Evolutionary conservation across 2,113 vertebrate species (phyloP), one percentile per base, ranked within the genome.

Genomic region (Gallinago media): DNA sequence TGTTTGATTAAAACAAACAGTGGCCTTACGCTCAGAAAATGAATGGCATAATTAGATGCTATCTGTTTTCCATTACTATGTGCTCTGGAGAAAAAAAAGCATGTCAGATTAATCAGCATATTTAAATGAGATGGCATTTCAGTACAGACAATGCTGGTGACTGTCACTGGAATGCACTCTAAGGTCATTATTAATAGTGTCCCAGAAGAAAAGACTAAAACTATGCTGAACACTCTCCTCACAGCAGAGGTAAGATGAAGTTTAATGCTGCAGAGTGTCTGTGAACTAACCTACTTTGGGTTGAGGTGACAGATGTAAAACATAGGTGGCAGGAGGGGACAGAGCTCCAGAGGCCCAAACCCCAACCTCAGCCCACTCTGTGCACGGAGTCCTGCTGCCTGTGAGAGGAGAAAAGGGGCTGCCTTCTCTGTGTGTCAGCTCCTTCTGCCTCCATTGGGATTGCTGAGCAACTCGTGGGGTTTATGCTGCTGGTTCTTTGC

Each of bases 1-100:
- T 94, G 95, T 94, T 87, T 94, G 95, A 76, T 67, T 55, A 63
- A 86, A 77, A 55, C 85, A 67, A 90, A 67, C 32, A 74, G 66
- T 22, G 67, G 62, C 71, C 71, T 85, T 63, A 25, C 0, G 0
- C 12, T 93, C 32, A 47, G 23, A 62, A 70, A 88, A 62, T 46
- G 15, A 92, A 73, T 29, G 59, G 31, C 16, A 22, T 74, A 36
- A 71, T 83, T 85, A 74, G 36, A 58, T 49, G 26, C 14, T 81
- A 32, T 76, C 68, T 77, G 22, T 46, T 92, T 76, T 44, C 2
- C 5, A 46, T 47, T 84, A 31, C 38, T 50, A 5, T 27, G 27
- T 72, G 40, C n/a, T 54, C 75, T 20, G 61, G 85, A 71, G 62
- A 93, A 82, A 89, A 49, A 40, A 40, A 5, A 14, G 36, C 8